A percentile compares a stretch with the other conserved stretches of the same genome.
Evolutionary conservation across 2,113 vertebrate species (phyloP).

Genomic region (Rhizomys pruinosus): DNA sequence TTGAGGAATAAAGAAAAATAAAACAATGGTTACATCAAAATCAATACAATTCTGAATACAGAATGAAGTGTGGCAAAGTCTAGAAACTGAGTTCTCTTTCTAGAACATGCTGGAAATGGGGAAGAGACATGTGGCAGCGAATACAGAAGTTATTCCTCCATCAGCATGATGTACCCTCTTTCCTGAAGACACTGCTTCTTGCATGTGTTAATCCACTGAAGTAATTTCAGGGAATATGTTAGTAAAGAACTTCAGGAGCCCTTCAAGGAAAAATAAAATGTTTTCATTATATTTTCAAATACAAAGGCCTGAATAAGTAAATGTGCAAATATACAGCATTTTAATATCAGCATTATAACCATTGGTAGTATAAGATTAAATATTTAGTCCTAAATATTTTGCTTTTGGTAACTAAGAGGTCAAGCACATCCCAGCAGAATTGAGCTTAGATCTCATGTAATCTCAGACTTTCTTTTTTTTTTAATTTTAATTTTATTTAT

Average conservation of each 20-base stretch:
- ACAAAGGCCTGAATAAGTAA: background rate
- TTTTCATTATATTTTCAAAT: background rate
- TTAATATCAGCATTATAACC: background rate
- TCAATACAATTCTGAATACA: background rate
- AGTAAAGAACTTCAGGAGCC: background rate
- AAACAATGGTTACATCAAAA: background rate
- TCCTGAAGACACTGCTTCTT: background rate
- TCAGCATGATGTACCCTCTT: too few relatives aligned
- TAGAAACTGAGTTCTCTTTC: background rate
- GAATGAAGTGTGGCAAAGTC: background rate
- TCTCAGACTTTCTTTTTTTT: background rate
- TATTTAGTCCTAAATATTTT: background rate
- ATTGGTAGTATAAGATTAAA: background rate
- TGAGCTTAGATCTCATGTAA: background rate
- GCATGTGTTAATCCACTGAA: background rate
- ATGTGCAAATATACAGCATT: background rate
- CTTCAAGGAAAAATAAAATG: too few relatives aligned
- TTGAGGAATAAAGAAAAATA: slow-evolving; percentile 22
- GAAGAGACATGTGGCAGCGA: background rate
- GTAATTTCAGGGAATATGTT: background rate
- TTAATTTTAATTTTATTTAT: too few relatives aligned
- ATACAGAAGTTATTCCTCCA: background rate
- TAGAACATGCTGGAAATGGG: background rate
- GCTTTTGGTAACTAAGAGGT: background rate
- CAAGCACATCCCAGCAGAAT: background rate